A percentile compares a stretch with the other conserved stretches of the same genome.
Conservation (phyloP, 1,140 invertebrate species). For the Alviniconcha marisindica region DNA sequence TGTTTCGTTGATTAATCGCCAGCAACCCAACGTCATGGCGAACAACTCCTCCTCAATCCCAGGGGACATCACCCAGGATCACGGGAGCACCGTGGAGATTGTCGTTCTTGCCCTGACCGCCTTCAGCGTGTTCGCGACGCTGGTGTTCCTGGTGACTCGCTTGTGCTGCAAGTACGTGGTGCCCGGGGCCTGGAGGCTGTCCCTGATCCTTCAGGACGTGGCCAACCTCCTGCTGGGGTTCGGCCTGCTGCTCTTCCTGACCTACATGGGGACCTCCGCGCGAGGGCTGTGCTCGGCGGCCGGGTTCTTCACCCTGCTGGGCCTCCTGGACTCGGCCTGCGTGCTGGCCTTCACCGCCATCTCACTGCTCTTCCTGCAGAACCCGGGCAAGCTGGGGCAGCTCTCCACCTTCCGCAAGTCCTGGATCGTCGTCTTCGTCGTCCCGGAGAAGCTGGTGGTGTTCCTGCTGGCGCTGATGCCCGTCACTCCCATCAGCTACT, state of each 20-base stretch:
- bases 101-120: conserved; percentile 28
- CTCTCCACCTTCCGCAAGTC: conserved; percentile 45
- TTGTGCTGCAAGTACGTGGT: conserved; percentile 48
- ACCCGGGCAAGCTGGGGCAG: conserved; percentile 46
- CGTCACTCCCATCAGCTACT: conserved; percentile 48
- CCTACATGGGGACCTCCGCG: conserved; percentile 40
- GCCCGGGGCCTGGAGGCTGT: conserved; percentile 58
- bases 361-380: conserved; percentile 47
- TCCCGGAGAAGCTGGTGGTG: conserved; percentile 58
- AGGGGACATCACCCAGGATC: conserved; percentile 6
- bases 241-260: conserved; percentile 51
- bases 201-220: conserved; percentile 49
- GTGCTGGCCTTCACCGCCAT: conserved; percentile 29
- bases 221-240: conserved; percentile 50
- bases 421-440: conserved; percentile 50
- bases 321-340: conserved; percentile 41
- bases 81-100: conserved; percentile 14
- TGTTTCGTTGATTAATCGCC: background rate
- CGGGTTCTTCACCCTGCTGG: conserved; percentile 58
- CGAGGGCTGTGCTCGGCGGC: conserved; percentile 32
- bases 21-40: background rate
- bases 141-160: conserved; percentile 43
- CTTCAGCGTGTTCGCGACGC: conserved; percentile 24
- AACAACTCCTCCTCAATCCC: background rate
- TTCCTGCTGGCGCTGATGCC: conserved; percentile 47